Base-by-base conservation (phyloP, 2,888 invertebrate species). In the Eupeodes latifasciatus region DNA sequence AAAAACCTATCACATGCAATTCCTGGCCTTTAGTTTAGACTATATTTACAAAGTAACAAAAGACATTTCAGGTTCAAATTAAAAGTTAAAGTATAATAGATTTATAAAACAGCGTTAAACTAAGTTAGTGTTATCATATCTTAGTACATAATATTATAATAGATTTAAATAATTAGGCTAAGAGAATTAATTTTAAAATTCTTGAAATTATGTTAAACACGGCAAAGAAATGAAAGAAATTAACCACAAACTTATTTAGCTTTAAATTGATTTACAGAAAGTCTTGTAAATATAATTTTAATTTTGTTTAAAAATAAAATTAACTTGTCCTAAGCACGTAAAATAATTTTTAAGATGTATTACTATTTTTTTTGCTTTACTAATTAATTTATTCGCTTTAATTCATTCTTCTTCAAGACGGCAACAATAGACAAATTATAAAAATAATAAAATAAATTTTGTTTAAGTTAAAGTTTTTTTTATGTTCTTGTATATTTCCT, bases 341-440 rank as follows among this genome's bases (percentile, higher is more conserved):
- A 49, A 44, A 44, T 64, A 57, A 61, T 53, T 69, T 6, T 74
- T 81, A 85, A 77, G 64, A 44, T 55, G 12, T 16, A 7, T 57
- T 27, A 27, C 27, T 27, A 27, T 27, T 27, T 27, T 27, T 0
- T 62, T 51, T 34, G 72, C 72, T 69, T 81, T 16, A 67, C 72
- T 72, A 78, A 69, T 61, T 82, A 82, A 40, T 82, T 83, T 86
- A 85, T 85, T 85, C 10, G 75, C 75, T 85, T 76, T 27, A 16
- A 55, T 80, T 53, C 49, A 66, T 79, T 34, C 2, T 66, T 53
- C 44, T 57, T 16, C 55, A 71, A 55, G 44, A 53, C 16, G 40
- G 27, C 27, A 27, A 27, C 2, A 27, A 40, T 40, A 16, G n/a
- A 53, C 51, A 36, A 16, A 12, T 36, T 69, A 36, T 27, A 36